phyloP scores from a whole-genome alignment of 92 coral and sea anemone species.

The Siderastrea radians region DNA sequence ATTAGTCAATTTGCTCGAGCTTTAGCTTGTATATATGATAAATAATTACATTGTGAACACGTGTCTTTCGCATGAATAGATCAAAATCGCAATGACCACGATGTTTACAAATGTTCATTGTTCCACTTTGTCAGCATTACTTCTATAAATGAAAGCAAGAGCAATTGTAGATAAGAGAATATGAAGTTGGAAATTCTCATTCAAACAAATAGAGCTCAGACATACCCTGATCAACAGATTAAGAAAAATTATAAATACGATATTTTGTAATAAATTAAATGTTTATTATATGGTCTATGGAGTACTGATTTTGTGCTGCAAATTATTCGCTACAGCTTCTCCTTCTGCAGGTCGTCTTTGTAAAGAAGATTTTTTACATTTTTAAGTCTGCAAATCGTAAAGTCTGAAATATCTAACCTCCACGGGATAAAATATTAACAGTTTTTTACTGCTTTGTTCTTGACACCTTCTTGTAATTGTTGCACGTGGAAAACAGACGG shows the following conservation, averaged over 20 bases:
- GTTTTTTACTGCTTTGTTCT: too few relatives aligned
- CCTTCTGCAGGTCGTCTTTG: not conserved
- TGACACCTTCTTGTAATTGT: too few relatives aligned
- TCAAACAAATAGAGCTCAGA: not conserved
- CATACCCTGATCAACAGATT: not conserved
- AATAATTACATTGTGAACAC: not conserved
- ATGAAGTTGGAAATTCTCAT: conserved; percentile 16
- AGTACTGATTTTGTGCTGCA: not conserved
- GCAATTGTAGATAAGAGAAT: conserved; percentile 27
- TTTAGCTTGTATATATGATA: not conserved
- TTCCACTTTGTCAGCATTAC: not conserved
- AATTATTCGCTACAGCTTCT: not conserved
- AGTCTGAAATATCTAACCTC: too few relatives aligned
- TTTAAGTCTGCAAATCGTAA: not conserved
- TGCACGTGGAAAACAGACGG: too few relatives aligned
- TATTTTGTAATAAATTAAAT: conserved; percentile 43
- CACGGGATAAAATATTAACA: too few relatives aligned
- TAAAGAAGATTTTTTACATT: not conserved
- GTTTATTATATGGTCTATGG: conserved; percentile 15
- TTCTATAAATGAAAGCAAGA: conserved; percentile 1
- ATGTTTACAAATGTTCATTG: not conserved
- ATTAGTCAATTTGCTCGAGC: not conserved
- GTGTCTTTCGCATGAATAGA: not conserved
- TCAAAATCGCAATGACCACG: not conserved
- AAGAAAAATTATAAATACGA: conserved; percentile 11